Conservation (phyloP, 2,113 vertebrate genomes). For the Atractosteus spatula region DNA sequence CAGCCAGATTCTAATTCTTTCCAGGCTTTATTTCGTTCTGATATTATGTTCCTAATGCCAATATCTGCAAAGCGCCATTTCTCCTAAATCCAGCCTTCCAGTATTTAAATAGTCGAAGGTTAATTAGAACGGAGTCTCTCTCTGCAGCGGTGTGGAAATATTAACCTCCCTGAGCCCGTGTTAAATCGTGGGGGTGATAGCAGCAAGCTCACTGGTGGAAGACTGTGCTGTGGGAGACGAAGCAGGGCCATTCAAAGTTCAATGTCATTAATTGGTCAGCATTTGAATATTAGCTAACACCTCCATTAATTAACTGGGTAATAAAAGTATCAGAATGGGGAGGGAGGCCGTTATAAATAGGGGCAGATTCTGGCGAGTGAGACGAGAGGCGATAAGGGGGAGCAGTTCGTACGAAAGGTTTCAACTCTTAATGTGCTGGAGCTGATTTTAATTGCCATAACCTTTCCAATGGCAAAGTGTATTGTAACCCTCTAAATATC, state of each 20-base stretch:
- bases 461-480: slow-evolving; percentile 79
- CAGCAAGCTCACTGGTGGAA: slow-evolving; percentile 53
- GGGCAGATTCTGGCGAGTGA: slow-evolving; percentile 2
- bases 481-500: slow-evolving; percentile 74
- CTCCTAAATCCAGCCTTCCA: slow-evolving; percentile 40
- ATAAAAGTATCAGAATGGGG: slow-evolving; percentile 64
- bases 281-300: slow-evolving; percentile 79
- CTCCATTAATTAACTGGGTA: slow-evolving; percentile 79
- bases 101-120: slow-evolving; percentile 77
- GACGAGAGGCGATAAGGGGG: slow-evolving; percentile 37
- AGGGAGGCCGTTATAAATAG: slow-evolving; percentile 38
- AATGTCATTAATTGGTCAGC: slow-evolving; percentile 81
- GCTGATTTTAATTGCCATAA: slow-evolving; percentile 76
- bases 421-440: slow-evolving; percentile 70
- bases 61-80: neutral
- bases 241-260: slow-evolving; percentile 70
- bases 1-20: too few species aligned
- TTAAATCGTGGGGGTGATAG: slow-evolving; percentile 60
- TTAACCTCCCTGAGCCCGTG: slow-evolving; percentile 58
- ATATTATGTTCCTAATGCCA: too few species aligned
- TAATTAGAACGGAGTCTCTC: slow-evolving; percentile 78
- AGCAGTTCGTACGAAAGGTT: slow-evolving; percentile 69
- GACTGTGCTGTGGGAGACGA: slow-evolving; percentile 55
- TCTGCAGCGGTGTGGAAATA: slow-evolving; percentile 65
- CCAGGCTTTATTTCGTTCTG: too few species aligned